These are phyloP conservation scores for Atherinomorus stipes DNA, from an alignment of 2,113 vertebrate genomes.

Conservation along the genomic window DNA sequence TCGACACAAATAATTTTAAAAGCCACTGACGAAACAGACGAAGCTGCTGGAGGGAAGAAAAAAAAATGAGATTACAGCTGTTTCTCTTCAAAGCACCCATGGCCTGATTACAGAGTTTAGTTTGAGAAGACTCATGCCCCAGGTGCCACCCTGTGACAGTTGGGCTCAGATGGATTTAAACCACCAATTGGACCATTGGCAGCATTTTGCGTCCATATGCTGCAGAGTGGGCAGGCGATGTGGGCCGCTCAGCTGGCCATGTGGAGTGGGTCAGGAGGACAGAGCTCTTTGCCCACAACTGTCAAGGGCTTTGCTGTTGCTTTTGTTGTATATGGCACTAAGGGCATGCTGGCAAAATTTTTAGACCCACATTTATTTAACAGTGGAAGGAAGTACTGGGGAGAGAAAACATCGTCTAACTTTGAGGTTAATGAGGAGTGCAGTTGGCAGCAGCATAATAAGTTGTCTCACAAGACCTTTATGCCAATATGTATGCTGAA, in stretches of 20 bases:
- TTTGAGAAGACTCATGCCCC: slow-evolving; percentile 54
- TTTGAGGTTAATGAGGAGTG: slow-evolving; percentile 5
- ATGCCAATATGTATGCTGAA: neutral
- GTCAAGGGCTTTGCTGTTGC: slow-evolving; percentile 45
- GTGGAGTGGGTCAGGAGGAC: slow-evolving; percentile 56
- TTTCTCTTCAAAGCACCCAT: slow-evolving; percentile 61
- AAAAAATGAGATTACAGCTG: slow-evolving; percentile 56
- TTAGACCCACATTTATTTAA: slow-evolving; percentile 14
- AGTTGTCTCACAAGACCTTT: neutral
- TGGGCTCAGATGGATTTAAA: slow-evolving; percentile 69
- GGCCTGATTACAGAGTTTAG: slow-evolving; percentile 66
- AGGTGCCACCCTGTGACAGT: slow-evolving; percentile 67
- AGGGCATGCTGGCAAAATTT: slow-evolving; percentile 18
- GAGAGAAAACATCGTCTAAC: slow-evolving; percentile 8
- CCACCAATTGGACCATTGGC: slow-evolving; percentile 76
- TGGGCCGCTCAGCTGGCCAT: slow-evolving; percentile 70
- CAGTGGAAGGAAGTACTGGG: neutral
- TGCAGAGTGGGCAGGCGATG: slow-evolving; percentile 60
- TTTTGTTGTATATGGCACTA: slow-evolving; percentile 47
- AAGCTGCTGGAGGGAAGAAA: slow-evolving; percentile 42
- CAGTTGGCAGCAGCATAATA: neutral
- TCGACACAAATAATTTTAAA: slow-evolving; percentile 51
- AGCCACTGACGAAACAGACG: slow-evolving; percentile 55
- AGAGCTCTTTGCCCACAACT: slow-evolving; percentile 40
- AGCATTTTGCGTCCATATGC: slow-evolving; percentile 78